phyloP scores from a whole-genome alignment of 64 coral and sea anemone genomes.

The Orbicella faveolata region DNA sequence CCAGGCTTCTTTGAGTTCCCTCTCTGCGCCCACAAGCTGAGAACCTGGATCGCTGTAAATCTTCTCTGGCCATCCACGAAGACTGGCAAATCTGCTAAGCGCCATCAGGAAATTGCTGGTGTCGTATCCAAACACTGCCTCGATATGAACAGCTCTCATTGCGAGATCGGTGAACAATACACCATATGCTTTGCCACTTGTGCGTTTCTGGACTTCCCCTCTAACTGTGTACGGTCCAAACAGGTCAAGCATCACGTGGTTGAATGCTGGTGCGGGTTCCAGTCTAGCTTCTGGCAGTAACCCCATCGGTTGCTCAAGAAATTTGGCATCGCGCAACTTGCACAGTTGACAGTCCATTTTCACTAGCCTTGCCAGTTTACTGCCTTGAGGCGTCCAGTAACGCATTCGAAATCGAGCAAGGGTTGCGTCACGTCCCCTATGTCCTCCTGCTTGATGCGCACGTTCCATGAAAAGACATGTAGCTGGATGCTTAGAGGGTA shows the following conservation, averaged over 20 bases:
- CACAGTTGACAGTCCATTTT: constrained; percentile 61
- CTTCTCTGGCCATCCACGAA: constrained; percentile 58
- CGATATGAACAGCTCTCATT: constrained; percentile 64
- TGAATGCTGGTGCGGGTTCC: constrained; percentile 56
- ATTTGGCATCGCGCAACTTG: constrained; percentile 50
- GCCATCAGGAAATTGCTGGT: constrained; percentile 58
- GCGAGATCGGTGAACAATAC: constrained; percentile 57
- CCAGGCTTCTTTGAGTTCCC: constrained; percentile 60
- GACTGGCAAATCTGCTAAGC: constrained; percentile 65
- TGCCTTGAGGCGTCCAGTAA: constrained; percentile 53
- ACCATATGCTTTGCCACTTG: constrained; percentile 59
- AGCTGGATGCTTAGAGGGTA: constrained; percentile 53
- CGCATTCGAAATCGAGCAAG: constrained; percentile 43
- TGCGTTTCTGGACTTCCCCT: constrained; percentile 59
- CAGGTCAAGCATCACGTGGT: constrained; percentile 61
- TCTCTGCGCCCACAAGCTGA: constrained; percentile 51
- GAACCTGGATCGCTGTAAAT: constrained; percentile 72
- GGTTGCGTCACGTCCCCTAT: constrained; percentile 64
- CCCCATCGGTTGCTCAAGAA: constrained; percentile 63
- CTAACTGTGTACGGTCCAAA: constrained; percentile 47
- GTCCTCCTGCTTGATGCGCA: constrained; percentile 54
- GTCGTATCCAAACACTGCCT: constrained; percentile 47
- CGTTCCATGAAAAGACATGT: constrained; percentile 65
- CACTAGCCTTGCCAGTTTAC: constrained; percentile 53
- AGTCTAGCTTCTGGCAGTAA: constrained; percentile 50